These are phyloP conservation scores for Donacobius atricapilla DNA, from an alignment of 2,113 vertebrate genomes.

Conservation along the genomic window DNA sequence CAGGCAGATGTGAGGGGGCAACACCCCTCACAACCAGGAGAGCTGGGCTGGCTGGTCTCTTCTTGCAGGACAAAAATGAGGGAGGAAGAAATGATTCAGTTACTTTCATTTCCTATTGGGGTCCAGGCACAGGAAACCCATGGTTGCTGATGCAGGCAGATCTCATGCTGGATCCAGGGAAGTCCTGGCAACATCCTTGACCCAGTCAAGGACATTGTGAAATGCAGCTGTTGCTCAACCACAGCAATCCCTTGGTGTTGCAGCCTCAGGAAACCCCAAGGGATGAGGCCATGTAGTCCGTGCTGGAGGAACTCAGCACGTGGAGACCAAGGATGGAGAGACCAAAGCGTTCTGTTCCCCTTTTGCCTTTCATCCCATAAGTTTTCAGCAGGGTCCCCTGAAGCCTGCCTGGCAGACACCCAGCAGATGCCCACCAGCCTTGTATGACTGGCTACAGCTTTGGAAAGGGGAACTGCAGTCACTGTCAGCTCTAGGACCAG, in stretches of 20 bases:
- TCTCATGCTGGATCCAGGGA: not conserved
- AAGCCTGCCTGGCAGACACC: not conserved
- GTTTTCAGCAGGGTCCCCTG: not conserved
- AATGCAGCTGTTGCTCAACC: not conserved
- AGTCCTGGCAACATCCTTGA: not conserved
- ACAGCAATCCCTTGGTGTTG: fast-evolving
- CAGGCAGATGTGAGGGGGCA: not conserved
- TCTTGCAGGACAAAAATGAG: not conserved
- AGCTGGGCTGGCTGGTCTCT: fast-evolving
- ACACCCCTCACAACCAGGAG: not conserved
- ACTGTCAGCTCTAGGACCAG: not conserved
- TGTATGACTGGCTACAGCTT: fast-evolving
- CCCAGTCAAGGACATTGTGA: not conserved
- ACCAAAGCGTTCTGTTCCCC: fast-evolving
- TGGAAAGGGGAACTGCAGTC: fast-evolving
- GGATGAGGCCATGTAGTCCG: fast-evolving
- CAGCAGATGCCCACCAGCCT: not conserved
- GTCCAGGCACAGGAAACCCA: not conserved
- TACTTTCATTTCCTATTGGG: not conserved
- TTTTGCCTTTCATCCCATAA: not conserved
- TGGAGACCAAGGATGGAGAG: fast-evolving
- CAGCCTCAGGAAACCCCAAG: not conserved
- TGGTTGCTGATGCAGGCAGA: not conserved
- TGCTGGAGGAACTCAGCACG: fast-evolving
- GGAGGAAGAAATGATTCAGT: not conserved